Conservation (phyloP, 2,888 invertebrate genomes). For the Ceratothoa steindachneri region DNA sequence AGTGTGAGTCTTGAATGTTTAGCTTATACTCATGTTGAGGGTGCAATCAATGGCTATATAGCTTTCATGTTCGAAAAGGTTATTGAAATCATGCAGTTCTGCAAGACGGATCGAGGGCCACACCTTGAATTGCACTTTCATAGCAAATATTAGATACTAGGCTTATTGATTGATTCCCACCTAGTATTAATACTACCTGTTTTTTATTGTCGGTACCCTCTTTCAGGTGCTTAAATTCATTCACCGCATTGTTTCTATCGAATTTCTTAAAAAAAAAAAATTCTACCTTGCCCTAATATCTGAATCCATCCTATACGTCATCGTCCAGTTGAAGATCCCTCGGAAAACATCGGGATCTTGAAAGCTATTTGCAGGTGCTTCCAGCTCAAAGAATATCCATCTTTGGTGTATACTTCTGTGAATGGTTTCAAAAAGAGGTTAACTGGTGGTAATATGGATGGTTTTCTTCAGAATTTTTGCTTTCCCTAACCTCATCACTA, state of each 20-base stretch:
- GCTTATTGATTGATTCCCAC: neutral
- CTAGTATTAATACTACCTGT: neutral
- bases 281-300: neutral
- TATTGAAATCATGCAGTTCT: too few relatives aligned
- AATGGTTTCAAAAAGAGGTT: neutral
- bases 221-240: neutral
- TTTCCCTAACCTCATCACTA: too few relatives aligned
- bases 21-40: too few relatives aligned
- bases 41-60: too few relatives aligned
- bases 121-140: too few relatives aligned
- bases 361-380: neutral
- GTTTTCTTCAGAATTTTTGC: too few relatives aligned
- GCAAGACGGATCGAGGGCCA: too few relatives aligned
- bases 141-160: too few relatives aligned
- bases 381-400: neutral
- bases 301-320: neutral
- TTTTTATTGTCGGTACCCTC: neutral
- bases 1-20: too few relatives aligned
- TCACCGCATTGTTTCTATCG: neutral
- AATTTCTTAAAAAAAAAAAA: neutral
- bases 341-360: neutral
- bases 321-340: neutral
- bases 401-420: neutral
- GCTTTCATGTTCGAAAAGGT: too few relatives aligned
- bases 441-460: too few relatives aligned